A percentile compares a stretch with the other conserved stretches of the same genome.
Conservation (phyloP, 2,113 vertebrate species). For the Cepphus grylle region DNA sequence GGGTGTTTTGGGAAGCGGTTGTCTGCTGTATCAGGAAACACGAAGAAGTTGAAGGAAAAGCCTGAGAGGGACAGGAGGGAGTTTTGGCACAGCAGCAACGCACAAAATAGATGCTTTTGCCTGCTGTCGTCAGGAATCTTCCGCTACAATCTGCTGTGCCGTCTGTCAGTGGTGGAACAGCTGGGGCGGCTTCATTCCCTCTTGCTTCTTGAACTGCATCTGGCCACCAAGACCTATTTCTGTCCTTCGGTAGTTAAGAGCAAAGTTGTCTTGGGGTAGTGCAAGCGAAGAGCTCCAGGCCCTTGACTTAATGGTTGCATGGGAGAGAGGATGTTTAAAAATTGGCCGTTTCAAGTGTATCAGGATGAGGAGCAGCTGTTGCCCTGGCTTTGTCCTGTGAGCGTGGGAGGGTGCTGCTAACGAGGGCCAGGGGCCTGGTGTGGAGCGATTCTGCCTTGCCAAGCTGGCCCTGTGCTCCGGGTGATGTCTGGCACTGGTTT, state of each 20-base stretch:
- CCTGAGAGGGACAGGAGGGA: neutral
- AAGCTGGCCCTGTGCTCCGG: neutral
- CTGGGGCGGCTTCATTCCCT: neutral
- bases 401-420: fast-evolving
- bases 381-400: fast-evolving
- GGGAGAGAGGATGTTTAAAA: neutral
- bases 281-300: neutral
- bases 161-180: constrained; percentile 32
- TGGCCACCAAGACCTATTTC: neutral
- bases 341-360: fast-evolving
- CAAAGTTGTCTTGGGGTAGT: neutral
- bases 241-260: neutral
- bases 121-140: neutral
- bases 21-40: neutral
- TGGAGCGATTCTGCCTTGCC: fast-evolving
- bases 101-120: neutral
- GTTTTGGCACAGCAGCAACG: constrained; percentile 22
- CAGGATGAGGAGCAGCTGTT: neutral
- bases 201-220: neutral
- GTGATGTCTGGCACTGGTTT: fast-evolving
- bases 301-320: fast-evolving
- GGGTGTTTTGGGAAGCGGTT: neutral
- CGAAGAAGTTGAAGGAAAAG: neutral
- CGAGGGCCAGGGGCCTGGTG: fast-evolving
- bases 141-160: constrained; percentile 46